Base-by-base conservation (phyloP, 2,113 vertebrate genomes). In the Ptilonorhynchus violaceus region DNA sequence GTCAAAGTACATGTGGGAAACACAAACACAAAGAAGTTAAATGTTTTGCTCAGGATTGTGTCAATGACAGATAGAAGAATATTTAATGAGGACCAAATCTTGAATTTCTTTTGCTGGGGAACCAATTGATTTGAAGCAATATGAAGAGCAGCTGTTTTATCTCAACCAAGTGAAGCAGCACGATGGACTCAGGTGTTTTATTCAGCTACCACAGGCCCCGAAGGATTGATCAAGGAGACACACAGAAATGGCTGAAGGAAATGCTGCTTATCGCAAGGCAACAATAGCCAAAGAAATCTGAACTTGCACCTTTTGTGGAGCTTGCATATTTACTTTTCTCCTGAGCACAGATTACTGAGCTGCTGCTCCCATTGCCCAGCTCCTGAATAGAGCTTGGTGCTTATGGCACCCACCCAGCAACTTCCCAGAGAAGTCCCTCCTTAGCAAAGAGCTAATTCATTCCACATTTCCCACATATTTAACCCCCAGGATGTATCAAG, bases 101-200 rank as follows among this genome's bases (percentile, higher is more conserved):
- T 85, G 18, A 63, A 42, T 24, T 52, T 67, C 5, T 47, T 50
- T 4, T 82, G 13, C 44, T 8, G 4, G 33, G 14, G 5, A 92
- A 39, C 0, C 0, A 56, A 3, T 10, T 59, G 4, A 49, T 66
- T 92, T 67, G 28, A 63, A 42, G 42, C 4, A 11, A 20, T 78
- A 70, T 67, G 39, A 78, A 69, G 5, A 79, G 7, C 6, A 60
- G 13, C 4, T 68, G 4, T 25, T 76, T 74, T 58, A 21, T 62
- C 27, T 44, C n/a, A 85, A 44, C 27, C 6, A 49, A 53, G 66
- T 8, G 12, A 78, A 82, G 31, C 19, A 82, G 55, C 14, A 24
- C 0, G 0, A 49, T 53, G 27, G 27, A 86, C 9, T 53, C 27
- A n/a, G 24, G 6, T 35, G 37, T 24, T 72, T 88, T 63, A n/a